phyloP scores from a whole-genome alignment of 2,888 invertebrate genomes.

The Phanerotoma sp. region DNA sequence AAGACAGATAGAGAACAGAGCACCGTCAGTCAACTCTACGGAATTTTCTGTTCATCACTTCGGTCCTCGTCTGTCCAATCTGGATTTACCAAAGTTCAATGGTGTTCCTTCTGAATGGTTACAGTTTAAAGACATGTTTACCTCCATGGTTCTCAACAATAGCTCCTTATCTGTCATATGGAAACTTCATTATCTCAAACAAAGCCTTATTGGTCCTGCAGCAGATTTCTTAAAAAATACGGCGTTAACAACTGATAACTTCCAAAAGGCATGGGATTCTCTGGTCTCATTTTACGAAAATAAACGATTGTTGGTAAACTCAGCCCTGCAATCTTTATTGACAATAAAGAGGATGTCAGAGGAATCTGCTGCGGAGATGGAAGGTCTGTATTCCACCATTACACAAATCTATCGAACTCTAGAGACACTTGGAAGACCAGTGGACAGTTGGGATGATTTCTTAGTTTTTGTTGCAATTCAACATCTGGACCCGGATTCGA shows the following conservation, averaged over 20 bases:
- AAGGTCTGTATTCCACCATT: conserved; percentile 11
- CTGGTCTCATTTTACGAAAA: conserved; percentile 22
- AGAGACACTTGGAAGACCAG: conserved; percentile 18
- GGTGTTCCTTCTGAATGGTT: background rate
- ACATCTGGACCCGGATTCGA: conserved; percentile 13
- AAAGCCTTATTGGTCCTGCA: conserved; percentile 16
- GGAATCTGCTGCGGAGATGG: conserved; percentile 18
- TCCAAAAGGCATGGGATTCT: conserved; percentile 24
- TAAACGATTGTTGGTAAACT: conserved; percentile 17
- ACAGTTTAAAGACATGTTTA: background rate
- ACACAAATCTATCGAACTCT: conserved; percentile 20
- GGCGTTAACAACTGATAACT: conserved; percentile 20
- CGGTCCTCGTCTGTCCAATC: too few relatives aligned
- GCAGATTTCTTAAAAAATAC: conserved; percentile 21
- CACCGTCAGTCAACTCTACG: too few relatives aligned
- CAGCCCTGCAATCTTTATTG: conserved; percentile 13
- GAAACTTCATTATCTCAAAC: conserved; percentile 22
- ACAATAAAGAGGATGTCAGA: conserved; percentile 13
- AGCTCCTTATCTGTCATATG: background rate
- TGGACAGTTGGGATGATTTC: conserved; percentile 22
- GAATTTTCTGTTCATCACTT: too few relatives aligned
- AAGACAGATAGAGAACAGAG: too few relatives aligned
- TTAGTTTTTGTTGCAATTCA: conserved; percentile 15
- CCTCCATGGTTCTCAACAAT: background rate
- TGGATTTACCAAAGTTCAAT: too few relatives aligned